Conservation (phyloP, 2,888 invertebrate species). For the Caenorhabditis sp. region DNA sequence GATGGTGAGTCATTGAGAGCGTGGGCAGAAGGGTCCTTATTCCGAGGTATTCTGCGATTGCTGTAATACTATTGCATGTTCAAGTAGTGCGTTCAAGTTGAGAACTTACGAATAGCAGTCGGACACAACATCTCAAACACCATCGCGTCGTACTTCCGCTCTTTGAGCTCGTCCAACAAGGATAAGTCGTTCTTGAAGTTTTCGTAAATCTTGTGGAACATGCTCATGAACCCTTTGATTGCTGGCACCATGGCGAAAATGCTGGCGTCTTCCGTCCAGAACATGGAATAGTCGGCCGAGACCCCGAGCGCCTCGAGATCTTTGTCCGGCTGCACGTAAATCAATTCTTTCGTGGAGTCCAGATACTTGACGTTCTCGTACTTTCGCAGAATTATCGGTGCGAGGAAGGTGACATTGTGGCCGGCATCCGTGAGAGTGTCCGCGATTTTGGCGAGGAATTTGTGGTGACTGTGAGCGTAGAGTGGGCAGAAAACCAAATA, state of each 20-base stretch:
- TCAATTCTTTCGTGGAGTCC: constrained; percentile 20
- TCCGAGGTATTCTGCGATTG: constrained; percentile 29
- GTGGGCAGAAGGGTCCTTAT: constrained; percentile 19
- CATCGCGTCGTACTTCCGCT: constrained; percentile 18
- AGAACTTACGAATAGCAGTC: constrained; percentile 4
- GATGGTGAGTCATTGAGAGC: constrained; percentile 30
- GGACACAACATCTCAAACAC: constrained; percentile 9
- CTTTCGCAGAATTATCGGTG: constrained; percentile 14
- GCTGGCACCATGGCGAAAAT: constrained; percentile 16
- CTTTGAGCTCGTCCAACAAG: constrained; percentile 27
- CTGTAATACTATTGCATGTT: neutral
- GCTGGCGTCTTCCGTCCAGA: constrained; percentile 12
- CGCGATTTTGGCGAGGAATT: constrained; percentile 36
- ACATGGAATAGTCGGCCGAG: constrained; percentile 15
- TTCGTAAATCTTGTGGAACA: constrained; percentile 19
- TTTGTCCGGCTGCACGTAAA: constrained; percentile 33
- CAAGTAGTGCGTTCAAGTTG: neutral
- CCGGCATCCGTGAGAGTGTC: constrained; percentile 37
- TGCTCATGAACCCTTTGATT: constrained; percentile 10
- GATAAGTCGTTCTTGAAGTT: constrained; percentile 15
- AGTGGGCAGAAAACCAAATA: constrained; percentile 31
- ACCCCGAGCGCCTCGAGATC: constrained; percentile 11
- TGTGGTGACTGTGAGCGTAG: constrained; percentile 42
- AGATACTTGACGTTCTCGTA: constrained; percentile 34
- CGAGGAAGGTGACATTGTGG: constrained; percentile 42